These are phyloP conservation scores for Athrips mouffetella DNA, from an alignment of 2,888 invertebrate species.

Conservation along the genomic window DNA sequence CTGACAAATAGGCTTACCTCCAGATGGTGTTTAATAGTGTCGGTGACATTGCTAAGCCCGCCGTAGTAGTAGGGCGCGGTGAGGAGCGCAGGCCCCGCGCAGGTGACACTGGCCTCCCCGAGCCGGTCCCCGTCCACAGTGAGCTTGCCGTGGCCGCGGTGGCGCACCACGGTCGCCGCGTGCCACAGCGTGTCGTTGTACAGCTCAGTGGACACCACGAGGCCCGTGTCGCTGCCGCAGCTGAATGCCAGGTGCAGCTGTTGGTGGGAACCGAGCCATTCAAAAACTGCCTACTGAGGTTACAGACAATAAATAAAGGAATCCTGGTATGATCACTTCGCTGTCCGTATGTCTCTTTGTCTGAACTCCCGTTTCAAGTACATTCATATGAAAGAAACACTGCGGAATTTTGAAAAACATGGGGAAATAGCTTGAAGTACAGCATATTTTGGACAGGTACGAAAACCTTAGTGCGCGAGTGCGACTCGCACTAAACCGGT, in stretches of 20 bases:
- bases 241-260: constrained; percentile 84
- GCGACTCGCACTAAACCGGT: too few relatives aligned
- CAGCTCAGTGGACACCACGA: constrained; percentile 74
- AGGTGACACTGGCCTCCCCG: constrained; percentile 70
- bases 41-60: constrained; percentile 78
- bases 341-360: too few relatives aligned
- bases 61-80: constrained; percentile 88
- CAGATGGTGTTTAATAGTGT: constrained; percentile 32
- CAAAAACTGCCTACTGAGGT: too few relatives aligned
- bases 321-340: too few relatives aligned
- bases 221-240: constrained; percentile 81
- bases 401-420: too few relatives aligned
- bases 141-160: constrained; percentile 80
- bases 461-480: too few relatives aligned
- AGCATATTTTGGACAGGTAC: too few relatives aligned
- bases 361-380: too few relatives aligned
- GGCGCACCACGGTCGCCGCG: constrained; percentile 82
- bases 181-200: constrained; percentile 91
- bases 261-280: constrained; percentile 16
- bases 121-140: constrained; percentile 80
- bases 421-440: too few relatives aligned
- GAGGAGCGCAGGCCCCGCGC: constrained; percentile 75
- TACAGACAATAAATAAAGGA: too few relatives aligned
- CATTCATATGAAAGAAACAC: too few relatives aligned
- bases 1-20: too few relatives aligned